Conservation (phyloP, 2,888 invertebrate species). For the Apoderus coryli region DNA sequence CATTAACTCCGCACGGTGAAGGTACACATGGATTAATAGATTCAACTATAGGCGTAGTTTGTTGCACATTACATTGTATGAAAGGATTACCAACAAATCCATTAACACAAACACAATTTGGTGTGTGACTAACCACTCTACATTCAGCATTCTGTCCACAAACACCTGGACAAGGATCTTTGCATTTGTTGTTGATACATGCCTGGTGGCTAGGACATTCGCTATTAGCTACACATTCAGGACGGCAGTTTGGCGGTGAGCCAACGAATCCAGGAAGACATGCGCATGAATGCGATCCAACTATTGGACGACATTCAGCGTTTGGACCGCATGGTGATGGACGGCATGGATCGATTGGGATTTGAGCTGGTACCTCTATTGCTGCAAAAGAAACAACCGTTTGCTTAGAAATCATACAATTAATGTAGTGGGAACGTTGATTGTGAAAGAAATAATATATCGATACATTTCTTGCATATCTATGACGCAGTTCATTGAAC, state of each 20-base stretch:
- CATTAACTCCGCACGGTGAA: constrained; percentile 51
- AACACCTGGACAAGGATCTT: constrained; percentile 46
- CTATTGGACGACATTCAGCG: constrained; percentile 49
- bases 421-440: background rate
- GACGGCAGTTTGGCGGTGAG: constrained; percentile 66
- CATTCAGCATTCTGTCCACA: constrained; percentile 42
- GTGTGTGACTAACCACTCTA: constrained; percentile 39
- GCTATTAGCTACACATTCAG: constrained; percentile 63
- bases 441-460: background rate
- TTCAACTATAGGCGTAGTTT: constrained; percentile 20
- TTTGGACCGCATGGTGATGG: constrained; percentile 45
- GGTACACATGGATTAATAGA: constrained; percentile 46
- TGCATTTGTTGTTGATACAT: constrained; percentile 59
- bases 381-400: no score
- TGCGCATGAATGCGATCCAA: constrained; percentile 47
- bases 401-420: no score
- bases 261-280: constrained; percentile 60
- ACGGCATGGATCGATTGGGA: constrained; percentile 34
- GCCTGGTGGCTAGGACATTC: constrained; percentile 54
- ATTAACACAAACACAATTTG: constrained; percentile 40
- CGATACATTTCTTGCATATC: no score
- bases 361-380: constrained; percentile 18
- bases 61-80: constrained; percentile 31
- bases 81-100: constrained; percentile 45
- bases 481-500: no score